phyloP scores from a whole-genome alignment of 1,140 invertebrate genomes.

The Trachelipus rathkii region DNA sequence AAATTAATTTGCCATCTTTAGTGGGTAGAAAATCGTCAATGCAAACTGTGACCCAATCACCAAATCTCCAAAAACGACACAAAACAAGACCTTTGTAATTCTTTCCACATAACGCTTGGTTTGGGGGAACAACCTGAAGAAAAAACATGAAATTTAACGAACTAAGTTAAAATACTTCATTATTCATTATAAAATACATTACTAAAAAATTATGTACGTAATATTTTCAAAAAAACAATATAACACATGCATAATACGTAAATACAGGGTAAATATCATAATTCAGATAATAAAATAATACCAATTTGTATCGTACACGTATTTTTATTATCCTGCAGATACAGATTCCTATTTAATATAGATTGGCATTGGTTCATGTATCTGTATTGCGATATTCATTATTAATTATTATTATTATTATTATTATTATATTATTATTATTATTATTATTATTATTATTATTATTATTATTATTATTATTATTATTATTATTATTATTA shows the following conservation, averaged over 20 bases:
- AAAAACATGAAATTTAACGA: not conserved
- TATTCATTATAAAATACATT: too few species aligned
- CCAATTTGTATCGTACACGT: too few species aligned
- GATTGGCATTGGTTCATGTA: too few species aligned
- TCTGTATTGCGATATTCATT: too few species aligned
- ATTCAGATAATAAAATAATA: too few species aligned
- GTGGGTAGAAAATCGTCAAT: constrained; percentile 55
- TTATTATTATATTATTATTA: not conserved
- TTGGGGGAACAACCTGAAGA: constrained; percentile 50
- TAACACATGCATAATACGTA: too few species aligned
- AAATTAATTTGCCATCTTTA: constrained; percentile 51
- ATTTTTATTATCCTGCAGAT: too few species aligned
- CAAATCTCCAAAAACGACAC: constrained; percentile 55
- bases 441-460: not conserved
- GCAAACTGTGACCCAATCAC: constrained; percentile 53
- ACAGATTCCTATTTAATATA: too few species aligned
- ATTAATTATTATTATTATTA: constrained; percentile 6
- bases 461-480: not conserved
- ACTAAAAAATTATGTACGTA: too few species aligned
- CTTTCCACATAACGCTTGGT: constrained; percentile 48
- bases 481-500: constrained; percentile 8
- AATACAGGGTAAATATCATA: too few species aligned
- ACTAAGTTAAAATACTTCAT: too few species aligned
- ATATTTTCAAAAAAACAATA: too few species aligned
- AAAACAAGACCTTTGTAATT: constrained; percentile 52